Evolutionary conservation across 2,888 invertebrate genomes (phyloP).

Genomic region (Macrosiphum euphorbiae): DNA sequence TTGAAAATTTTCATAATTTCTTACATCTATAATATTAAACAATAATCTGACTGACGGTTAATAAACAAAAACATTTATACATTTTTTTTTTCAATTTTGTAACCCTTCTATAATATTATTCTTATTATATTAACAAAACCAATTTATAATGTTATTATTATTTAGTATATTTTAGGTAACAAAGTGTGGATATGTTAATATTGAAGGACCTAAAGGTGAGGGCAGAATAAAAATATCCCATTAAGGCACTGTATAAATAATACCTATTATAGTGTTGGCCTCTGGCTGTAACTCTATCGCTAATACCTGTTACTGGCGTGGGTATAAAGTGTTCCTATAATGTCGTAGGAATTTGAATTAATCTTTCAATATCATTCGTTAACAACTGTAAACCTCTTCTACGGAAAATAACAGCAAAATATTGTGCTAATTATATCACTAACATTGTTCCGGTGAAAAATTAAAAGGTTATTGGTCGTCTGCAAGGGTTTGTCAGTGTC

Average conservation of each 20-base stretch:
- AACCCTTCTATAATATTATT: slow-evolving; percentile 43
- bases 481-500: background rate
- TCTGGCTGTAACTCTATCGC: background rate
- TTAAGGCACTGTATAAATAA: slow-evolving; percentile 47
- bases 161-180: slow-evolving; percentile 48
- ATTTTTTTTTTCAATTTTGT: slow-evolving; percentile 9
- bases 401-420: background rate
- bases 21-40: slow-evolving; percentile 4
- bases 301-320: background rate
- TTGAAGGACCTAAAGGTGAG: slow-evolving; percentile 55
- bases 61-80: slow-evolving; percentile 28
- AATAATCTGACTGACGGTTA: slow-evolving; percentile 23
- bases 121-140: slow-evolving; percentile 31
- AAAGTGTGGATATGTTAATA: slow-evolving; percentile 56
- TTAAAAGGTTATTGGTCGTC: background rate
- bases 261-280: background rate
- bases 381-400: background rate
- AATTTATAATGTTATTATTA: slow-evolving; percentile 24
- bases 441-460: background rate
- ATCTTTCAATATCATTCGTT: background rate
- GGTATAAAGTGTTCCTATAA: background rate
- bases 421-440: background rate
- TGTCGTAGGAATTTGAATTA: background rate
- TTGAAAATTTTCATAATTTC: slow-evolving; percentile 33
- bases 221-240: slow-evolving; percentile 45